phyloP scores from a whole-genome alignment of 2,113 vertebrate genomes.

The Apodemus sylvaticus region DNA sequence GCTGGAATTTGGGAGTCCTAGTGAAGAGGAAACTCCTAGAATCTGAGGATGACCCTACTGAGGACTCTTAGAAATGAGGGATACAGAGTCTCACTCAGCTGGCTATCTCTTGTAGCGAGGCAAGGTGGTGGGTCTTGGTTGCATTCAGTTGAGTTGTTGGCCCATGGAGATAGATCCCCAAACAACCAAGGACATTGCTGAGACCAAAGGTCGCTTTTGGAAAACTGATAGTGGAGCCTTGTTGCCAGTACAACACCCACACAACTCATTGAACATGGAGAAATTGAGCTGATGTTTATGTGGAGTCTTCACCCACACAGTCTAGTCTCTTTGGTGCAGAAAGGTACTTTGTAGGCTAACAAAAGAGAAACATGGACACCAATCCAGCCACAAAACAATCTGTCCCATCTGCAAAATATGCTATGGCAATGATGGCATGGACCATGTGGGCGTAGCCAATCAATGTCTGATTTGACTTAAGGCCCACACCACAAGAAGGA shows the following conservation, averaged over 20 bases:
- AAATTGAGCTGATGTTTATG: background rate
- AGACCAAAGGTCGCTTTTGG: background rate
- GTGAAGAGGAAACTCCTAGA: background rate
- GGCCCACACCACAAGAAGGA: background rate
- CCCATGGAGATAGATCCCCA: background rate
- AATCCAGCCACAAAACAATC: background rate
- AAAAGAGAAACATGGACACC: background rate
- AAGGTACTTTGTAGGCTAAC: background rate
- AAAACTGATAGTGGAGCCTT: background rate
- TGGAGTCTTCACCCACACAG: background rate
- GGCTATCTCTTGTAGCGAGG: background rate
- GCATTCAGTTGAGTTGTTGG: background rate
- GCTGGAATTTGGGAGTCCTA: background rate
- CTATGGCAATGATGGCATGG: background rate
- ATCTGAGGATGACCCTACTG: background rate
- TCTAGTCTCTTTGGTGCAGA: background rate
- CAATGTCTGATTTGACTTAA: background rate
- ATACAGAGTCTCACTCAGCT: background rate
- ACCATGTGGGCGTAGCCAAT: background rate
- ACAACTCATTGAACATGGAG: background rate
- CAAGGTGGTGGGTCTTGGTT: background rate
- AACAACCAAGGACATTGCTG: background rate
- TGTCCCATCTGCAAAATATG: background rate
- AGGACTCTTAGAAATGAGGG: background rate
- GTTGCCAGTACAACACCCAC: background rate